These are phyloP conservation scores for Heterotis niloticus DNA, from an alignment of 2,113 vertebrate genomes.

Conservation along the genomic window DNA sequence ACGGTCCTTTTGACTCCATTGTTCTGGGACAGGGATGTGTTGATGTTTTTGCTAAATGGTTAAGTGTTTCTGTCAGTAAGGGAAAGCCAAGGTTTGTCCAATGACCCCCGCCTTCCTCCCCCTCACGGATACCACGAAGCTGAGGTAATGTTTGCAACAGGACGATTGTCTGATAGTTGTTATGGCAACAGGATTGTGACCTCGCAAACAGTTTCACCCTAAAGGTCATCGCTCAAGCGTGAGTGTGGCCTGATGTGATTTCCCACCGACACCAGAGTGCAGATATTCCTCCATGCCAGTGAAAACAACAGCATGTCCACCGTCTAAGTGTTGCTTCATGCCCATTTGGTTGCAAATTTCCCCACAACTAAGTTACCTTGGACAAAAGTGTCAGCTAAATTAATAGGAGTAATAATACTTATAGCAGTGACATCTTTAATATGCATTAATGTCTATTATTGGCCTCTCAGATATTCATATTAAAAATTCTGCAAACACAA, in stretches of 20 bases:
- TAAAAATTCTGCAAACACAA: too few relatives aligned
- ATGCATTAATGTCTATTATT: too few relatives aligned
- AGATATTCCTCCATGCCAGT: slow-evolving; percentile 39
- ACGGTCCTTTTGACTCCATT: background rate
- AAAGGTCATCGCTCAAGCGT: slow-evolving; percentile 60
- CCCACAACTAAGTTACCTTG: too few relatives aligned
- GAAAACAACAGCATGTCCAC: slow-evolving; percentile 12
- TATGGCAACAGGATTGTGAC: slow-evolving; percentile 65
- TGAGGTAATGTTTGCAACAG: slow-evolving; percentile 67
- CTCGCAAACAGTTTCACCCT: slow-evolving; percentile 65
- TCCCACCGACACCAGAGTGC: slow-evolving; percentile 38
- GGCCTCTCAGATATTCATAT: too few relatives aligned
- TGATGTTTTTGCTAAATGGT: slow-evolving; percentile 46
- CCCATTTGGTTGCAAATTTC: too few relatives aligned
- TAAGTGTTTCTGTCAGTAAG: slow-evolving; percentile 51
- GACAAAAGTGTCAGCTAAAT: too few relatives aligned
- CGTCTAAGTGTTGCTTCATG: too few relatives aligned
- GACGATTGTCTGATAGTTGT: slow-evolving; percentile 63
- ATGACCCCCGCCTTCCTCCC: slow-evolving; percentile 49
- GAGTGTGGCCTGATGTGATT: slow-evolving; percentile 33
- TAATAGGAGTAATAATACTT: too few relatives aligned
- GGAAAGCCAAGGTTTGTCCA: slow-evolving; percentile 64
- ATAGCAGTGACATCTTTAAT: too few relatives aligned
- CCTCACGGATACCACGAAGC: slow-evolving; percentile 60
- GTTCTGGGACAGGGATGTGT: slow-evolving; percentile 29